Evolutionary conservation across 2,797 vertebrate genomes (phyloP).

Genomic region (Fistularia commersonii): DNA sequence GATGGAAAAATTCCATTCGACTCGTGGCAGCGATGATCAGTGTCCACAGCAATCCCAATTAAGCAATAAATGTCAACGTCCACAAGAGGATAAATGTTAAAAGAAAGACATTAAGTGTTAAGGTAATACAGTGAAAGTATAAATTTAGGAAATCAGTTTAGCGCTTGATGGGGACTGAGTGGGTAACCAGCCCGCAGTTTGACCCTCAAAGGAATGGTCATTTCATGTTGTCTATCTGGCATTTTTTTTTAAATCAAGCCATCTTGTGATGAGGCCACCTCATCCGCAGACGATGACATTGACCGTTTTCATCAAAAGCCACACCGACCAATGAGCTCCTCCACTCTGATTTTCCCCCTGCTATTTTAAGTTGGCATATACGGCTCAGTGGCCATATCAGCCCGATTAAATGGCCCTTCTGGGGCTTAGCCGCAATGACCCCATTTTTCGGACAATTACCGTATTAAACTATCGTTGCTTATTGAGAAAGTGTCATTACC

Average conservation of each 20-base stretch:
- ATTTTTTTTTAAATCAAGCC: constrained; percentile 61
- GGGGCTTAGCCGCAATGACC: constrained; percentile 78
- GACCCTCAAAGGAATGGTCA: constrained; percentile 61
- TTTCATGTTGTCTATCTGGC: constrained; percentile 71
- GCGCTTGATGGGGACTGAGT: constrained; percentile 50
- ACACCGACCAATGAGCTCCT: constrained; percentile 18
- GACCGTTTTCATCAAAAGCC: constrained; percentile 57
- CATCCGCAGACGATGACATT: constrained; percentile 61
- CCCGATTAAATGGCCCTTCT: constrained; percentile 79
- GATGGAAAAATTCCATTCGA: constrained; percentile 27
- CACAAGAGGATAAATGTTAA: constrained; percentile 59
- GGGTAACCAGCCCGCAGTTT: constrained; percentile 26
- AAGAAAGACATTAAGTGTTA: constrained; percentile 57
- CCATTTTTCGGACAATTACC: constrained; percentile 87
- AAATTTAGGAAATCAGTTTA: constrained; percentile 57
- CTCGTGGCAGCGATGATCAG: constrained; percentile 33
- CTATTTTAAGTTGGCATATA: constrained; percentile 70
- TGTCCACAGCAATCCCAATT: constrained; percentile 58
- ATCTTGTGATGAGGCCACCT: constrained; percentile 53
- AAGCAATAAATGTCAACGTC: constrained; percentile 58
- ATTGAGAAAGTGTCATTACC: constrained; percentile 81
- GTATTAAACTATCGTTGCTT: constrained; percentile 94
- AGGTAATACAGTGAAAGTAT: constrained; percentile 52
- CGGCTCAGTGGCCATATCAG: constrained; percentile 61
- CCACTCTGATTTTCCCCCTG: constrained; percentile 65